Evolutionary conservation across 2,888 invertebrate species (phyloP).

Genomic region (Anarsia innoxiella): DNA sequence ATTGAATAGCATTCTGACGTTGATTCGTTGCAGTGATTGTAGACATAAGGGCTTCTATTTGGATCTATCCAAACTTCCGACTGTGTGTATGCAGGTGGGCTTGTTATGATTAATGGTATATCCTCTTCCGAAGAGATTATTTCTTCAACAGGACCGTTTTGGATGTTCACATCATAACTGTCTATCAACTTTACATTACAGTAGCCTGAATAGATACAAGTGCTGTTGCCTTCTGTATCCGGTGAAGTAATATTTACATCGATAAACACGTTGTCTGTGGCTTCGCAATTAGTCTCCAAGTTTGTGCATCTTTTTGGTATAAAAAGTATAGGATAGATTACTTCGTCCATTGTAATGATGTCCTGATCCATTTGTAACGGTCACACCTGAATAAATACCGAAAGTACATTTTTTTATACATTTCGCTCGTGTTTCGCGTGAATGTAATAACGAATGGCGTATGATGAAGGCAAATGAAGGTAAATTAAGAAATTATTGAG

Average conservation of each 20-base stretch:
- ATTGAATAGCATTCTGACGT: constrained; percentile 34
- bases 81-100: constrained; percentile 33
- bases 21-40: constrained; percentile 39
- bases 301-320: constrained; percentile 52
- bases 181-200: constrained; percentile 55
- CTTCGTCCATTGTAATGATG: constrained; percentile 23
- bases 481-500: constrained; percentile 35
- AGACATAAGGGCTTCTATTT: constrained; percentile 48
- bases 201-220: constrained; percentile 46
- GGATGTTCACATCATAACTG: constrained; percentile 26
- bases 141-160: neutral
- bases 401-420: constrained; percentile 22
- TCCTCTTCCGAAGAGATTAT: neutral
- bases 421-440: constrained; percentile 6
- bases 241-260: constrained; percentile 45
- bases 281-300: constrained; percentile 42
- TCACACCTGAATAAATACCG: constrained; percentile 17
- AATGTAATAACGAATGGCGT: no score
- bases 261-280: constrained; percentile 47
- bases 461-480: constrained; percentile 37
- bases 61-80: constrained; percentile 63
- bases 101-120: constrained; percentile 30
- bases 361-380: constrained; percentile 39
- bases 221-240: constrained; percentile 47
- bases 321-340: constrained; percentile 42